These are phyloP conservation scores for Rutilus rutilus DNA, from an alignment of 2,113 vertebrate species.

Conservation along the genomic window DNA sequence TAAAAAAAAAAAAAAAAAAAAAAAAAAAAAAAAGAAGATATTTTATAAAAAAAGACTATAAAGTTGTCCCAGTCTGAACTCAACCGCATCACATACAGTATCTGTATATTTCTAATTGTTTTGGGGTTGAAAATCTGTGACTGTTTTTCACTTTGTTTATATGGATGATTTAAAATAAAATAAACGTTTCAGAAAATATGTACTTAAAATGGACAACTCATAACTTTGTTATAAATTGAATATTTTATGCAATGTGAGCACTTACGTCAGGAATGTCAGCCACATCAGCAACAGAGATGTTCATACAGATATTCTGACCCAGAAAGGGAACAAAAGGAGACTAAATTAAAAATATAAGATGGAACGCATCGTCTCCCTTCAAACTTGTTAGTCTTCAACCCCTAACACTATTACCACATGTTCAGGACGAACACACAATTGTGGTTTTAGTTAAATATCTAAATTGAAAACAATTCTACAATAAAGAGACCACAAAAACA, in stretches of 20 bases:
- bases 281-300: neutral
- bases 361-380: neutral
- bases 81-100: neutral
- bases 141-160: neutral
- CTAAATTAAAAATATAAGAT: neutral
- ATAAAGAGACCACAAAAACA: neutral
- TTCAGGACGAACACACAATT: neutral
- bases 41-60: too few species aligned
- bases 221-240: neutral
- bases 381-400: neutral
- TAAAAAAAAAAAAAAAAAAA: too few species aligned
- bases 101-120: neutral
- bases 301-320: neutral
- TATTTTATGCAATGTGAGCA: too few species aligned
- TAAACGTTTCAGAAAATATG: neutral
- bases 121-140: neutral
- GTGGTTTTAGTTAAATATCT: neutral
- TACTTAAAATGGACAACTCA: neutral
- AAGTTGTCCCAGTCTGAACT: too few species aligned
- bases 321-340: neutral
- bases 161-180: neutral
- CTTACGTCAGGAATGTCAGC: too few species aligned
- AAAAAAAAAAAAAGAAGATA: too few species aligned
- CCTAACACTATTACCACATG: neutral
- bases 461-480: neutral